A percentile compares a stretch with the other conserved stretches of the same genome.
Conservation (phyloP, 2,797 vertebrate species). For the Hybognathus amarus region DNA sequence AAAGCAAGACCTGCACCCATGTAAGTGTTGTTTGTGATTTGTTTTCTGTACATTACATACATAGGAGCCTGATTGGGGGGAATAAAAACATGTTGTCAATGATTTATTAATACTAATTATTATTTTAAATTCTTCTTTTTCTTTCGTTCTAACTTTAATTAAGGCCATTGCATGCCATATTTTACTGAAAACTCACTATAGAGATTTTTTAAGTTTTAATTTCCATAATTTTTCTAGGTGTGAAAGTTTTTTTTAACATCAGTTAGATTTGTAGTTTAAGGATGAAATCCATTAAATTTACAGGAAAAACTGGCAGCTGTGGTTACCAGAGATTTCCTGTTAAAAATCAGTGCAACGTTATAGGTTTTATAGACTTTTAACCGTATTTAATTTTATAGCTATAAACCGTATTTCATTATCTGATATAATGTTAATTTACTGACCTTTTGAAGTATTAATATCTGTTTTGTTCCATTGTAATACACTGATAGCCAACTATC, state of each 20-base stretch:
- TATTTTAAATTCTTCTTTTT: not conserved
- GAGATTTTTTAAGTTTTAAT: not conserved
- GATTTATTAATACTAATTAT: not conserved
- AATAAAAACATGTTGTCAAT: not conserved
- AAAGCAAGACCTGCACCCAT: slow-evolving; percentile 61
- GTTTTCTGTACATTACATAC: not conserved
- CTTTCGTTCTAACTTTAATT: too few relatives aligned
- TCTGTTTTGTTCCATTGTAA: too few relatives aligned
- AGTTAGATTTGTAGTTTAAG: not conserved
- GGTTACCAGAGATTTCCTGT: too few relatives aligned
- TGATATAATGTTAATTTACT: too few relatives aligned
- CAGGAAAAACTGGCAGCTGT: too few relatives aligned
- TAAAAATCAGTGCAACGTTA: too few relatives aligned
- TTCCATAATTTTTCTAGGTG: not conserved
- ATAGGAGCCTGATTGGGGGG: not conserved
- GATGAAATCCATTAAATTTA: too few relatives aligned
- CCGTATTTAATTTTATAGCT: too few relatives aligned
- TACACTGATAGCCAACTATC: too few relatives aligned
- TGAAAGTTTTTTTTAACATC: not conserved
- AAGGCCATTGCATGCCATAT: not conserved
- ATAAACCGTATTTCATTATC: too few relatives aligned
- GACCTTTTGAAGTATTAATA: too few relatives aligned
- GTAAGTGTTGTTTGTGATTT: slow-evolving; percentile 66
- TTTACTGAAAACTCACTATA: not conserved
- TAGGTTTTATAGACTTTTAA: too few relatives aligned